Evolutionary conservation across 2,888 invertebrate genomes (phyloP).

Genomic region (Drosophila flavopinicola): DNA sequence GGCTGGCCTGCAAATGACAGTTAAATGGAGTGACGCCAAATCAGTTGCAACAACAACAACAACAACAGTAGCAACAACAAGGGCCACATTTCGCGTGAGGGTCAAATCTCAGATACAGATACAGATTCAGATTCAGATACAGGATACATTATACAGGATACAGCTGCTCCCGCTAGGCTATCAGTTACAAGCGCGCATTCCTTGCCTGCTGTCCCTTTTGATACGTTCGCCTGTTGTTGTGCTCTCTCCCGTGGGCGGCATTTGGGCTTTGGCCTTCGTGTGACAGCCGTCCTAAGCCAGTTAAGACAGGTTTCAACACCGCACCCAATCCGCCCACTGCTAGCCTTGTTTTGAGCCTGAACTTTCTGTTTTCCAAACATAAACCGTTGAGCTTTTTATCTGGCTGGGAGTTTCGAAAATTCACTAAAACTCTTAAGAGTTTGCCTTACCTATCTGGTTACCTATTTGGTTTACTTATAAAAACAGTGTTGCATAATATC

Average conservation of each 20-base stretch:
- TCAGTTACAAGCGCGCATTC: slow-evolving; percentile 9
- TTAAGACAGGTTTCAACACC: slow-evolving; percentile 33
- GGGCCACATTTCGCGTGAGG: background rate
- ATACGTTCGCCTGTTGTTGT: slow-evolving; percentile 8
- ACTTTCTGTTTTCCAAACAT: background rate
- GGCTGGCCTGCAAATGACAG: slow-evolving; percentile 66
- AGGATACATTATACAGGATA: background rate
- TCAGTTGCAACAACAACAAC: slow-evolving; percentile 46
- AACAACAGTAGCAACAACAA: slow-evolving; percentile 5
- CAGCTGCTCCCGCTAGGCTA: background rate
- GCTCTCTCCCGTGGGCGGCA: slow-evolving; percentile 1
- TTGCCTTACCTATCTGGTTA: too few relatives aligned
- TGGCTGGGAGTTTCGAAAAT: too few relatives aligned
- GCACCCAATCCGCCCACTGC: background rate
- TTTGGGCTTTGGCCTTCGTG: slow-evolving; percentile 9
- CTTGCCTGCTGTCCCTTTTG: slow-evolving; percentile 6
- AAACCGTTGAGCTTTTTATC: too few relatives aligned
- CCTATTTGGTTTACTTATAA: too few relatives aligned
- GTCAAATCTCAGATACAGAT: slow-evolving; percentile 23
- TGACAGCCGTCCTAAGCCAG: slow-evolving; percentile 54
- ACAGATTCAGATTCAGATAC: too few relatives aligned
- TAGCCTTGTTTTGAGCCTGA: background rate
- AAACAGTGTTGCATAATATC: too few relatives aligned
- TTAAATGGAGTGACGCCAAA: slow-evolving; percentile 71
- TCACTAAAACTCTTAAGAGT: too few relatives aligned